These are phyloP conservation scores for Listronotus oregonensis DNA, from an alignment of 1,140 invertebrate species.

Conservation along the genomic window DNA sequence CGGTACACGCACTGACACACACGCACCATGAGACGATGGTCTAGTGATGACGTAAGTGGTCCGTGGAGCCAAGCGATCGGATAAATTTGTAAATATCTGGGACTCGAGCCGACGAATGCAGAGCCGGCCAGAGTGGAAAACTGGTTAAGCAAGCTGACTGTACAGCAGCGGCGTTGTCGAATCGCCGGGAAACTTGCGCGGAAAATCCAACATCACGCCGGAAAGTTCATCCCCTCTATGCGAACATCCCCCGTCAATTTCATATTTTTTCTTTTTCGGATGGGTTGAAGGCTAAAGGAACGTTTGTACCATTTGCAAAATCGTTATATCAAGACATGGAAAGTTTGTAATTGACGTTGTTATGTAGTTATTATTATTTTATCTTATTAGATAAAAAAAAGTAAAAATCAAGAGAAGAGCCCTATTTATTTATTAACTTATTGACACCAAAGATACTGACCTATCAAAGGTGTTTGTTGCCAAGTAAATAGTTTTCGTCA, in stretches of 20 bases:
- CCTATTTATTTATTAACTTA: too few species aligned
- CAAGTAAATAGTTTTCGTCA: too few species aligned
- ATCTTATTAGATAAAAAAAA: too few species aligned
- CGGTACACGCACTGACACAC: slow-evolving; percentile 23
- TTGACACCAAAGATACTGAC: too few species aligned
- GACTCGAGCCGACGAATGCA: slow-evolving; percentile 36
- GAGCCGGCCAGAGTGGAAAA: slow-evolving; percentile 31
- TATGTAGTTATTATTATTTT: too few species aligned
- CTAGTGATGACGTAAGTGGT: slow-evolving; percentile 32
- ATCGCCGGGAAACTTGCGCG: slow-evolving; percentile 34
- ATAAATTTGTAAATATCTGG: slow-evolving; percentile 42
- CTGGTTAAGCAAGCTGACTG: slow-evolving; percentile 28
- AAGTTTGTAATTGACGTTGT: too few species aligned
- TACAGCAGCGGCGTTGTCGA: slow-evolving; percentile 29
- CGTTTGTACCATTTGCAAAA: too few species aligned
- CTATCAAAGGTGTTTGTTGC: too few species aligned
- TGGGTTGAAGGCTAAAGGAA: too few species aligned
- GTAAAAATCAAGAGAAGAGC: too few species aligned
- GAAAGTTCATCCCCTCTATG: slow-evolving; percentile 17
- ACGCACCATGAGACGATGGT: slow-evolving; percentile 33
- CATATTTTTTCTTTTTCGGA: not conserved
- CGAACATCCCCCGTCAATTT: slow-evolving; percentile 12
- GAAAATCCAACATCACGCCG: slow-evolving; percentile 25
- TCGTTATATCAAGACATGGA: too few species aligned
- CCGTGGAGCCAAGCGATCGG: slow-evolving; percentile 36